Evolutionary conservation across 1,140 invertebrate genomes (phyloP), one percentile per base, ranked within the genome.

Genomic region (Triops cancriformis): DNA sequence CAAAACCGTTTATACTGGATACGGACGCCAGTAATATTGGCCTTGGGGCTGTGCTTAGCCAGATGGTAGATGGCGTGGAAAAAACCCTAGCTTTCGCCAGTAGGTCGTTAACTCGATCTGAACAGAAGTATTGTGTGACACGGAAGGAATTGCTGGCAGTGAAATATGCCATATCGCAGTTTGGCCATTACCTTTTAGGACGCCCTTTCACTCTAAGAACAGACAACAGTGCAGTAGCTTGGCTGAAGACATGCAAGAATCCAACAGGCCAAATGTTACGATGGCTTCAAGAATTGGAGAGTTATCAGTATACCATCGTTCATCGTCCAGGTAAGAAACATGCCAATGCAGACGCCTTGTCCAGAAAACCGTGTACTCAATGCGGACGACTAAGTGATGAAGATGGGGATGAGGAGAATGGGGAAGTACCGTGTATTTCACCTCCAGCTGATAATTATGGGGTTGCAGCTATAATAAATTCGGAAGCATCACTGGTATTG

Each of bases 101-200:
- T 1, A 73, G 77, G 6, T 76, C 81, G 7, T 75, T 87, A 5
- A 76, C 64, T 27, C 43, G 77, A 12, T 11, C 77, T 7, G 85
- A 87, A 81, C 77, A 73, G 45, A 83, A 83, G 9, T 87, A 84
- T 78, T 74, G 80, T 1, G 80, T 80, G 2, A 85, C 83, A 1
- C 83, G 87, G 81, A 78, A 79, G 74, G 86, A 87, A 82, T 82
- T 81, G 72, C 79, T 87, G 27, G 85, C 84, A n/a, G 76, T 86
- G 7, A 73, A 86, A 23, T 82, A 80, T 78, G 82, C 81, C 1
- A 81, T 86, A 1, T 78, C 83, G 28, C 80, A 83, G 37, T 82
- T 83, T 72, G 42, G 81, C 18, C 77, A 78, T 72, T 87, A 84
- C 79, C 28, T 87, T 7, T 78, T 82, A 74, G 83, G 83, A 12